Base-by-base conservation (phyloP, 2,113 vertebrate genomes). In the Malurus melanocephalus region DNA sequence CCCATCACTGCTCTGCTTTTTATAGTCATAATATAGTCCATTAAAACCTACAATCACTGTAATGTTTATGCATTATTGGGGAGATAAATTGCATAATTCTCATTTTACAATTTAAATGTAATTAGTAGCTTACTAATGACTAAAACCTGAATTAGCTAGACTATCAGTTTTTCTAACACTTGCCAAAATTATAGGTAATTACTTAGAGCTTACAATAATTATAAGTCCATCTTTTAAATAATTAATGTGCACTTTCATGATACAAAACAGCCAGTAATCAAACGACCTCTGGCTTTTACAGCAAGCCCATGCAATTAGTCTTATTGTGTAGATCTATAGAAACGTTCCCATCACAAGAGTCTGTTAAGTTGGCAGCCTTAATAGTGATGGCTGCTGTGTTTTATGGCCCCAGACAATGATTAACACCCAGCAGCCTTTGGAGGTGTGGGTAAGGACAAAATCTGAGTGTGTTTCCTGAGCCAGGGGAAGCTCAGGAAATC, bases 41-140 rank as follows among this genome's bases (percentile, higher is more conserved):
- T 97, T 97, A 96, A 97, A 97, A 97, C 95, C 96, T 92, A 97
- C 96, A 97, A 97, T 97, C 97, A 96, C 93, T 89, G 87, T 96
- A 96, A 97, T 97, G 96, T 97, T 97, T 97, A 97, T 96, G 97
- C 95, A 97, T 97, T 97, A 97, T 96, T 96, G 94, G 94, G 95
- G 91, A 97, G 97, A 97, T 96, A 96, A 97, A 97, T 95, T 96
- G 95, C 94, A 93, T 97, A 97, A 97, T 97, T 97, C 94, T 96
- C 97, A 95, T 97, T 97, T 98, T 97, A 97, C 97, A 98, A 97
- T 98, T 98, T 97, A 97, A 97, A 97, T 97, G 97, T 96, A 98
- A 98, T 98, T 97, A 97, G 94, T 95, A 96, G 96, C 96, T 97
- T 96, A 90, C 96, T 97, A 97, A 98, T 96, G 95, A 97, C 94